These are phyloP conservation scores for Siphamia tubifer DNA, from an alignment of 2,113 vertebrate species.

Conservation along the genomic window DNA sequence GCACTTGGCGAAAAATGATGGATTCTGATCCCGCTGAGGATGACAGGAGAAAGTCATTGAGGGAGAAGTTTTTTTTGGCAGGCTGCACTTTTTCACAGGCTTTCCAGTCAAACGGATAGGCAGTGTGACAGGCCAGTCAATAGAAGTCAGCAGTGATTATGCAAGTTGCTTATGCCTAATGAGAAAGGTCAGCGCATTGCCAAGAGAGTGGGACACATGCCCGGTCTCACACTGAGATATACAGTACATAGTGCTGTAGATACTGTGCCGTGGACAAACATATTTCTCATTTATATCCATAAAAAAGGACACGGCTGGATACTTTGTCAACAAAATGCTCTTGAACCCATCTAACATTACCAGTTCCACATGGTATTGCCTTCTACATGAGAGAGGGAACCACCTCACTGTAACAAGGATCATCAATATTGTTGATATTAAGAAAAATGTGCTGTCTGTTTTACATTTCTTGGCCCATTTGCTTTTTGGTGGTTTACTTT, in stretches of 20 bases:
- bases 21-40: slow-evolving; percentile 21
- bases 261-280: slow-evolving; percentile 20
- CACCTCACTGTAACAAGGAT: background rate
- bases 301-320: background rate
- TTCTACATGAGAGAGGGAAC: background rate
- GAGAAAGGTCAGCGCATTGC: slow-evolving; percentile 67
- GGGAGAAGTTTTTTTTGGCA: slow-evolving; percentile 50
- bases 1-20: slow-evolving; percentile 30
- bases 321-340: background rate
- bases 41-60: slow-evolving; percentile 47
- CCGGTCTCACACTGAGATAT: slow-evolving; percentile 60
- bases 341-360: background rate
- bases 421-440: slow-evolving; percentile 35
- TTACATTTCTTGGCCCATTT: slow-evolving; percentile 30
- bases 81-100: slow-evolving; percentile 46
- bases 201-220: slow-evolving; percentile 66
- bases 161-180: slow-evolving; percentile 76
- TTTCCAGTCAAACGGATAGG: slow-evolving; percentile 57
- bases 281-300: background rate
- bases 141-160: slow-evolving; percentile 80
- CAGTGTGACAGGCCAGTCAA: slow-evolving; percentile 71
- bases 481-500: slow-evolving; percentile 10
- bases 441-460: background rate
- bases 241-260: slow-evolving; percentile 41
- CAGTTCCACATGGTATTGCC: background rate